These are phyloP conservation scores for Dreissena rostriformis DNA, from an alignment of 1,140 invertebrate species.

Conservation along the genomic window DNA sequence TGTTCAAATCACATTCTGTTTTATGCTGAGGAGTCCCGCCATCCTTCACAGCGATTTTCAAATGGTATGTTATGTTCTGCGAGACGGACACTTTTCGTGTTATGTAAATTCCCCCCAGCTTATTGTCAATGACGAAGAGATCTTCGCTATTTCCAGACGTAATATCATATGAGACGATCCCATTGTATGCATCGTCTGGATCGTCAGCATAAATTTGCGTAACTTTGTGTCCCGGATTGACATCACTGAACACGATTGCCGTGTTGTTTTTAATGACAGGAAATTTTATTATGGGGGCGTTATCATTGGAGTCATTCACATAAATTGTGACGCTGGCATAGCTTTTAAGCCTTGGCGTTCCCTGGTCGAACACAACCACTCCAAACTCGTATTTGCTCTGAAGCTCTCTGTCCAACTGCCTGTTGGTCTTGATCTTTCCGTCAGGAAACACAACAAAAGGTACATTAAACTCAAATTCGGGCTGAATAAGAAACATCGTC, in stretches of 20 bases:
- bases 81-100: constrained; percentile 8
- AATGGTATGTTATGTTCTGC: constrained; percentile 36
- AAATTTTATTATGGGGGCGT: constrained; percentile 86
- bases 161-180: constrained; percentile 65
- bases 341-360: constrained; percentile 85
- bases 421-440: constrained; percentile 84
- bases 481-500: constrained; percentile 90
- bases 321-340: constrained; percentile 70
- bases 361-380: constrained; percentile 87
- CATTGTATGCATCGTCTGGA: constrained; percentile 65
- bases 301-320: constrained; percentile 93
- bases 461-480: constrained; percentile 84
- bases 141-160: constrained; percentile 82
- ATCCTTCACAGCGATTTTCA: constrained; percentile 49
- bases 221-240: constrained; percentile 60
- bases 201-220: constrained; percentile 66
- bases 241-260: constrained; percentile 61
- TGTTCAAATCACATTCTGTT: constrained; percentile 39
- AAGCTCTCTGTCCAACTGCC: constrained; percentile 91
- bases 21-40: constrained; percentile 40
- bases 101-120: constrained; percentile 85
- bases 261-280: constrained; percentile 69
- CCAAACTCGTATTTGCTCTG: constrained; percentile 88
- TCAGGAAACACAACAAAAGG: constrained; percentile 85
- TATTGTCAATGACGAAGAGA: constrained; percentile 93